Evolutionary conservation across 2,113 vertebrate species (phyloP), one percentile per base, ranked within the genome.

Genomic region (Greenwoodochromis staneri): DNA sequence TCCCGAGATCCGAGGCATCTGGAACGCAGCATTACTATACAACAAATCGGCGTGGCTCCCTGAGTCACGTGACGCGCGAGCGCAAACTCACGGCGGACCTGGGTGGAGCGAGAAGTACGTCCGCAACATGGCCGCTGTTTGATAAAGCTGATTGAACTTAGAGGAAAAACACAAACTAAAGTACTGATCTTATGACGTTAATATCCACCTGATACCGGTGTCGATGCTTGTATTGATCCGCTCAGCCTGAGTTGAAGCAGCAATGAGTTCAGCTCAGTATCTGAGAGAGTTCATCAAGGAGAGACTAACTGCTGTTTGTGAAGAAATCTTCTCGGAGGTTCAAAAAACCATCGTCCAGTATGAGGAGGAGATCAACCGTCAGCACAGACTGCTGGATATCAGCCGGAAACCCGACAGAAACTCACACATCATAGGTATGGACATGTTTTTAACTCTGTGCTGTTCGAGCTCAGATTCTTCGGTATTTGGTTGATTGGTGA

Each of bases 201-300:
- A 14, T 57, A 57, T 57, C 12, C 24, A 57, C 14, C 24, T 57
- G 54, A 57, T 57, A 57, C 7, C 54, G 21, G 54, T 14, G 24
- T 24, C 53, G 21, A 24, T 57, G 11, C 54, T 29, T 27, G 24
- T 11, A 54, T 54, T 10, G 53, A 24, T 54, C n/a, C n/a, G 2
- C 5, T 0, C 53, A 54, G 53, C 53, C 16, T 1, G 0, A 51
- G 49, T 2, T 0, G n/a, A 13, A 55, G 54, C 21, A 55, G 54
- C 6, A 0, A 55, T 55, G 54, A 24, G 51, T 53, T 53, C 51
- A 11, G 5, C 0, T 53, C 51, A 53, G 51, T 21, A 21, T 55
- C 54, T 55, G 21, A 55, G 54, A 55, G 54, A 27, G 53, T 55
- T 54, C n/a, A 54, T 54, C 47, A 49, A 17, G 16, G 2, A 49